Evolutionary conservation across 2,888 invertebrate genomes (phyloP), one percentile per base, ranked within the genome.

Genomic region (Encarsia formosa): DNA sequence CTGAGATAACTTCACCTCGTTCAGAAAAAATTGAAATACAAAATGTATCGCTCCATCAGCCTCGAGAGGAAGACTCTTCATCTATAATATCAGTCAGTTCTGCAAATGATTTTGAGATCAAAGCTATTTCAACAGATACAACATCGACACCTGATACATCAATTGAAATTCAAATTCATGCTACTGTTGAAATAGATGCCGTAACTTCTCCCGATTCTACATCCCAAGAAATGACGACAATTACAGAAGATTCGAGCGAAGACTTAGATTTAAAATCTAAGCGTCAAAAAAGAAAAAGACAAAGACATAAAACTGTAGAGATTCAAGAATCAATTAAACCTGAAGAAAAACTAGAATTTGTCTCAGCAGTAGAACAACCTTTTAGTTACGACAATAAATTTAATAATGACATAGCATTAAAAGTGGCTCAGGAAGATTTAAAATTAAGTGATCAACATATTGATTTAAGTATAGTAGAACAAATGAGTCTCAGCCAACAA

Each of bases 81-180:
- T 5, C 32, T 18, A 8, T 9, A 3, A 22, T 6, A 20, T 31
- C 34, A n/a, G 18, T 13, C 15, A 41, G 13, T 34, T 35, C 26
- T 4, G 40, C 26, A 35, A 11, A 15, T 9, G 44, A 46, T 6
- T 24, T 29, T 5, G 47, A 49, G 26, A 29, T 16, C 16, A 31
- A 38, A 49, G 22, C 24, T 15, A 37, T 29, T 13, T 37, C 51
- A 5, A 60, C 63, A 1, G 67, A 67, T 2, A 61, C 57, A 32
- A 65, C 63, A 23, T 63, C 62, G 13, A 61, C 61, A 5, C 53
- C 64, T 4, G 70, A 69, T 19, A 57, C 64, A 23, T 68, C 65
- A 0, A 65, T 65, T 37, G 70, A 71, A 50, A 68, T 72, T 39
- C 67, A 65, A 40, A 61, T 72, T 18, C 63, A 65, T 38, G 69